These are phyloP conservation scores for Oryzaephilus surinamensis DNA, from an alignment of 1,140 invertebrate genomes.

Conservation along the genomic window DNA sequence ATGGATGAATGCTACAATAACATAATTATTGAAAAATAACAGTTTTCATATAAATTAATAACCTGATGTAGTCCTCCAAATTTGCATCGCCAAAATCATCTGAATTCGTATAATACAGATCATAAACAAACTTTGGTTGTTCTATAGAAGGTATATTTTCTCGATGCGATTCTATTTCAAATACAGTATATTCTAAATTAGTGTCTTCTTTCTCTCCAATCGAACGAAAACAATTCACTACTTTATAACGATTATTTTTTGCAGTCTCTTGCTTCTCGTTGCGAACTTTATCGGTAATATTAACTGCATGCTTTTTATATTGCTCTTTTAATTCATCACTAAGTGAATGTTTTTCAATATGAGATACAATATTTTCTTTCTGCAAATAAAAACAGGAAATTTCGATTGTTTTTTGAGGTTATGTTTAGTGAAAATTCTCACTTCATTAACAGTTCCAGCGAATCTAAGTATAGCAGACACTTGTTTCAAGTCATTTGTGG, in stretches of 20 bases:
- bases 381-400: constrained; percentile 18
- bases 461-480: constrained; percentile 40
- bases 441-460: constrained; percentile 42
- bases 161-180: constrained; percentile 36
- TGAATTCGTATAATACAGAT: constrained; percentile 42
- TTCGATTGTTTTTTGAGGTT: constrained; percentile 1
- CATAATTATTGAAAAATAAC: constrained; percentile 6
- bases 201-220: constrained; percentile 6
- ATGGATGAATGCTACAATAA: constrained; percentile 26
- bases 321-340: constrained; percentile 28
- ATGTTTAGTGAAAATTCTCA: constrained; percentile 20
- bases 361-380: constrained; percentile 36
- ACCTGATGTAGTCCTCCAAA: constrained; percentile 43
- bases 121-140: constrained; percentile 40
- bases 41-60: constrained; percentile 6
- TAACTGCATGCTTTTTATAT: constrained; percentile 36
- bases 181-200: constrained; percentile 26
- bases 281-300: constrained; percentile 39
- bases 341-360: constrained; percentile 30
- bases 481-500: constrained; percentile 13
- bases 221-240: constrained; percentile 37
- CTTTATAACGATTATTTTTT: constrained; percentile 39
- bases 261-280: constrained; percentile 36
- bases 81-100: constrained; percentile 42
- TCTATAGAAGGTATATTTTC: constrained; percentile 16